Evolutionary conservation across 2,797 vertebrate genomes (phyloP), one percentile per base, ranked within the genome.

Genomic region (Cuniculus paca): DNA sequence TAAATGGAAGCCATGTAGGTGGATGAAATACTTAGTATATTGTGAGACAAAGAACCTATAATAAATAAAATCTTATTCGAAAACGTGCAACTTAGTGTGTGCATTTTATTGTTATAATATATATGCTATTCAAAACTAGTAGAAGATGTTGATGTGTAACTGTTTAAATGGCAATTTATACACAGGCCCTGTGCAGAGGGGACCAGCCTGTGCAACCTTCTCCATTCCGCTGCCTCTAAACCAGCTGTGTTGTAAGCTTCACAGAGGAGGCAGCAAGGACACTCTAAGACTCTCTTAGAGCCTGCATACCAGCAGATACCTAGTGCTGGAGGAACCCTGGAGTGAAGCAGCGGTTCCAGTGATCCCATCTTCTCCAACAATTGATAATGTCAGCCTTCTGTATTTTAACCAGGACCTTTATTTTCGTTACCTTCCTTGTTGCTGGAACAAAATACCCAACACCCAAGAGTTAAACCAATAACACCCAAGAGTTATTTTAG

Each of bases 41-140:
- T 63, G 48, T 52, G 50, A 95, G 52, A 83, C 75, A 91, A 39
- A 54, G 26, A 58, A 39, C 84, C 14, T 31, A 5, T 48, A 19
- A 63, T 56, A 91, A 19, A 63, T 56, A 91, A 22, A 83, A 70
- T 90, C 72, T 83, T 86, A 61, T 95, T 95, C 91, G 93, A 90
- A 96, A 90, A n/a, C n/a, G 52, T 72, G 17, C 61, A 39, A 81
- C 61, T 94, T 82, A 52, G n/a, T 26, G 20, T 79, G 22, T 84
- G 50, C 79, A 19, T 89, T 94, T 95, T 79, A n/a, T 68, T 94
- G 90, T 89, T 56, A 61, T 81, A 89, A 74, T 87, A 77, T 45
- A 77, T 31, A 58, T 61, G 58, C 60, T 91, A 34, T 84, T 95
- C 31, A 39, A 70, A 52, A 58, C 81, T 81, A 68, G 56, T 78